Evolutionary conservation across 2,888 invertebrate genomes (phyloP), one percentile per base, ranked within the genome.

Genomic region (Alloplasta piceator): DNA sequence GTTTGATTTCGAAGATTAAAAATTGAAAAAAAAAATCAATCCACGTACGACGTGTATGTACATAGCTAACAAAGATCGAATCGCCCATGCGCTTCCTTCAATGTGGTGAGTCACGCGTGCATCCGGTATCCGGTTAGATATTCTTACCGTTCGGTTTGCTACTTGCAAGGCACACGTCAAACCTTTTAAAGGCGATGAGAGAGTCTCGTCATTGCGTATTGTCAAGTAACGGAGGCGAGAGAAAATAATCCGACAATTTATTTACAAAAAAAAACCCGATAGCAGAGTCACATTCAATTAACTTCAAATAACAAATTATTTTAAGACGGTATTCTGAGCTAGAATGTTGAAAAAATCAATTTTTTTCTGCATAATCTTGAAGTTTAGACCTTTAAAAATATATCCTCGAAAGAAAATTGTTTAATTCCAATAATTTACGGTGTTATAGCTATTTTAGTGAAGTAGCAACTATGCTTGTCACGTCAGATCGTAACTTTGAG

Each of bases 21-120:
- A 43, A 26, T n/a, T 6, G 39, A 56, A 56, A 70, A 50, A 38
- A 68, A 48, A 41, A 58, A 39, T 10, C 6, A 39, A 60, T n/a
- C 12, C n/a, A 48, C 10, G 64, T 48, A 26, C 50, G 6, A n/a
- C n/a, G n/a, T n/a, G 9, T 5, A 16, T 9, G 26, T 12, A 52
- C n/a, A 68, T 50, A 77, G 64, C 68, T 72, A 80, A 26, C 77
- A 68, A 52, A 64, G 63, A 68, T 76, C 76, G 67, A 52, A 71
- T 76, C 80, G 56, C 74, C 76, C 68, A 60, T 55, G 70, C 70
- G 70, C 68, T 81, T 81, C 78, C 80, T 78, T 77, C 78, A 73
- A 78, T 66, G 66, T 52, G 77, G 73, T 78, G 80, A 81, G 73
- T 81, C 80, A 81, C 78, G 78, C 78, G 78, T 81, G 73, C 78